Evolutionary conservation across 37 sponge, comb jelly and placozoan species (phyloP).

Genomic region (Diacarnus erythraeanus): DNA sequence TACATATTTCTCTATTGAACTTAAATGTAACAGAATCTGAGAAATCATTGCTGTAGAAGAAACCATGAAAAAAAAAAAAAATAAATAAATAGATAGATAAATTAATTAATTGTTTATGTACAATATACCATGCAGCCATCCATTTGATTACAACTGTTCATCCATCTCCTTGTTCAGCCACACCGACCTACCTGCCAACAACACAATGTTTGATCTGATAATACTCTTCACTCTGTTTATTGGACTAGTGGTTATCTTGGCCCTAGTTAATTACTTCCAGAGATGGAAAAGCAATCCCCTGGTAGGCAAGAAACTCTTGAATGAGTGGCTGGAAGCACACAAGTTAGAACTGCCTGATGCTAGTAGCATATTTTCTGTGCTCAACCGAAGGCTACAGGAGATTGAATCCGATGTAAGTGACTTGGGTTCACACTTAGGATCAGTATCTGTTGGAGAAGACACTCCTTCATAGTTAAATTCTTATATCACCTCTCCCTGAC

Average conservation of each 20-base stretch:
- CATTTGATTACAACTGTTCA: too few species aligned
- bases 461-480: background rate
- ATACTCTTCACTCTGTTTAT: slow-evolving; percentile 32
- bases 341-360: background rate
- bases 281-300: background rate
- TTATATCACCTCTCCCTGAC: background rate
- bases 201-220: slow-evolving; percentile 12
- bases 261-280: background rate
- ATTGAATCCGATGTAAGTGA: slow-evolving; percentile 7
- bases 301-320: background rate
- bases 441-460: background rate
- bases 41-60: too few species aligned
- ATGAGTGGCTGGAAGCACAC: slow-evolving; percentile 17
- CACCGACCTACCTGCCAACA: background rate
- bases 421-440: background rate
- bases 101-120: too few species aligned
- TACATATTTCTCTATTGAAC: too few species aligned
- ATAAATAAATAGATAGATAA: too few species aligned
- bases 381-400: slow-evolving; percentile 16
- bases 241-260: slow-evolving; percentile 25
- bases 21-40: too few species aligned
- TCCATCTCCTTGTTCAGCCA: too few species aligned
- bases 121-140: too few species aligned
- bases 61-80: too few species aligned
- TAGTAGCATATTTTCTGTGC: background rate